These are phyloP conservation scores for Ernsta delagoae DNA, from an alignment of 2,888 invertebrate genomes.

Conservation along the genomic window DNA sequence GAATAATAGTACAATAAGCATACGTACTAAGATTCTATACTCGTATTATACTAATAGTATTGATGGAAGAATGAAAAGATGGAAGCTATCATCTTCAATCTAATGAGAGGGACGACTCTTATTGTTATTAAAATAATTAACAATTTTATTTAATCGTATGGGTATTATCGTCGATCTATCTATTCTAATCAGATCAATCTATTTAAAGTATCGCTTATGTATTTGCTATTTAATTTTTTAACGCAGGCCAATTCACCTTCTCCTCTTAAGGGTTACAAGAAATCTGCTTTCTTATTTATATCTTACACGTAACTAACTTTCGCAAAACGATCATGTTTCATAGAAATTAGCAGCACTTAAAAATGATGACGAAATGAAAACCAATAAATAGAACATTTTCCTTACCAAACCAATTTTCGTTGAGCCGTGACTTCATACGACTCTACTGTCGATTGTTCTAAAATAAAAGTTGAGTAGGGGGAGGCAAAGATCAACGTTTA, in stretches of 20 bases:
- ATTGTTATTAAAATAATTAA: too few relatives aligned
- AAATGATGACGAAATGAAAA: conserved; percentile 18
- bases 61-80: too few relatives aligned
- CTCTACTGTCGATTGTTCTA: background rate
- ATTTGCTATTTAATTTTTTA: background rate
- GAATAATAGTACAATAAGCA: background rate
- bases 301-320: conserved; percentile 10
- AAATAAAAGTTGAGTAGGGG: conserved; percentile 39
- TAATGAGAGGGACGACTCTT: too few relatives aligned
- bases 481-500: conserved; percentile 23
- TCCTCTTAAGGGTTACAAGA: background rate
- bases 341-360: conserved; percentile 14
- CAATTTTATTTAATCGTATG: too few relatives aligned
- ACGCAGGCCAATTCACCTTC: background rate
- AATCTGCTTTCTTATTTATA: conserved; percentile 20
- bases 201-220: background rate
- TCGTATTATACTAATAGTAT: too few relatives aligned
- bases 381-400: conserved; percentile 11
- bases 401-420: conserved; percentile 32
- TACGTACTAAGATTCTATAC: too few relatives aligned
- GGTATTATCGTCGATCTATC: too few relatives aligned
- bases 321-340: conserved; percentile 17
- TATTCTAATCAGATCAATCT: too few relatives aligned
- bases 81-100: too few relatives aligned
- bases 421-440: conserved; percentile 41